Evolutionary conservation across 2,113 vertebrate genomes (phyloP).

Genomic region (Hippocampus zosterae): DNA sequence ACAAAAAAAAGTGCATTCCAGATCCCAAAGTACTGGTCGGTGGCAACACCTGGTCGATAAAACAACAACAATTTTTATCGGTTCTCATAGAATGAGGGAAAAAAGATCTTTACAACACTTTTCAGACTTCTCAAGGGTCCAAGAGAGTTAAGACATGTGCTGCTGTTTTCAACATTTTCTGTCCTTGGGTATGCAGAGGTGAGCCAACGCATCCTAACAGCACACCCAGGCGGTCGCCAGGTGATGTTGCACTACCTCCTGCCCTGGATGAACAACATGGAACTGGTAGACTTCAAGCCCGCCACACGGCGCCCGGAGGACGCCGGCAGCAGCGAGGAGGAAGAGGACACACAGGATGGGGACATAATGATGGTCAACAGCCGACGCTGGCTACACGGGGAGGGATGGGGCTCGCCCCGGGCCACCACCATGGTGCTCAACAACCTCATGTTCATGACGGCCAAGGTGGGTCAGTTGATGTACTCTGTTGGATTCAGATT

Average conservation of each 20-base stretch:
- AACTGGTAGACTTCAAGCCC: conserved; percentile 90
- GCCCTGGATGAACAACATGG: conserved; percentile 98
- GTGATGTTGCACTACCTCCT: conserved; percentile 97
- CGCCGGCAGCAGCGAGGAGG: conserved; percentile 71
- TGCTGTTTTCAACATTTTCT: not conserved
- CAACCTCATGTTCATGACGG: conserved; percentile 99
- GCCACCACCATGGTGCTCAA: conserved; percentile 97
- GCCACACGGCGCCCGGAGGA: conserved; percentile 77
- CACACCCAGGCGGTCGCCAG: conserved; percentile 91
- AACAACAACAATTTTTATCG: too few relatives aligned
- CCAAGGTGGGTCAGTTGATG: conserved; percentile 81
- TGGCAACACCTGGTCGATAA: too few relatives aligned
- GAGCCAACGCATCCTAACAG: conserved; percentile 95
- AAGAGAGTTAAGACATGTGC: too few relatives aligned
- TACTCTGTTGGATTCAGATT: not conserved
- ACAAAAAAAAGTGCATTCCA: too few relatives aligned
- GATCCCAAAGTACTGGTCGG: too few relatives aligned
- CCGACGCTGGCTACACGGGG: conserved; percentile 89
- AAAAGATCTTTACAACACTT: too few relatives aligned
- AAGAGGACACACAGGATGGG: conserved; percentile 79
- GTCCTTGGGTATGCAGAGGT: conserved; percentile 76
- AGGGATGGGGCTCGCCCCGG: conserved; percentile 96
- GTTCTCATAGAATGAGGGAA: too few relatives aligned
- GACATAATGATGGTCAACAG: conserved; percentile 96
- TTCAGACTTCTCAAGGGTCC: too few relatives aligned